Evolutionary conservation across 2,888 invertebrate species (phyloP).

Genomic region (Osmoderma eremita): DNA sequence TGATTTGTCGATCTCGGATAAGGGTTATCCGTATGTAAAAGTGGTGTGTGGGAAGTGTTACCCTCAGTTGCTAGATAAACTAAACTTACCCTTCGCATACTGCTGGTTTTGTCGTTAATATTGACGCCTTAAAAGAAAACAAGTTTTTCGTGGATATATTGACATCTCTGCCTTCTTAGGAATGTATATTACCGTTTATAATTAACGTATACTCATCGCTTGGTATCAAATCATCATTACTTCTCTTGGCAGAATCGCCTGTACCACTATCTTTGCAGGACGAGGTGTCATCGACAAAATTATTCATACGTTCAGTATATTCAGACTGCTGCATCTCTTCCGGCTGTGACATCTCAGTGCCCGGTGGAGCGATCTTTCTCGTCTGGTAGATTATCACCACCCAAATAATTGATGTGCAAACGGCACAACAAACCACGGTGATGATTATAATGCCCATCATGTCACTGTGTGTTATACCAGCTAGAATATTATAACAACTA

Average conservation of each 20-base stretch:
- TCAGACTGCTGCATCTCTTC: conserved; percentile 53
- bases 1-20: conserved; percentile 59
- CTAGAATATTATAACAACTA: conserved; percentile 37
- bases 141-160: too few species aligned
- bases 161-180: too few species aligned
- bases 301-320: conserved; percentile 50
- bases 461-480: conserved; percentile 71
- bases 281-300: conserved; percentile 74
- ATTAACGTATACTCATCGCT: conserved; percentile 57
- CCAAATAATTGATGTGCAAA: conserved; percentile 92
- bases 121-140: conserved; percentile 46
- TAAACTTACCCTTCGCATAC: conserved; percentile 52
- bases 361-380: conserved; percentile 69
- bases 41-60: conserved; percentile 54
- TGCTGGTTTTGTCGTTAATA: conserved; percentile 44
- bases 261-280: conserved; percentile 84
- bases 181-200: conserved; percentile 49
- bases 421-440: conserved; percentile 89
- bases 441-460: conserved; percentile 90
- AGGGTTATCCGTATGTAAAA: conserved; percentile 51
- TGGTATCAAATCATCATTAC: conserved; percentile 65
- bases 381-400: conserved; percentile 91
- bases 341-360: conserved; percentile 64
- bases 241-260: conserved; percentile 80
- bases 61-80: conserved; percentile 50